A percentile compares a stretch with the other conserved stretches of the same genome.
phyloP scores from a whole-genome alignment of 1,140 invertebrate species.

The Drosophila arawakana region DNA sequence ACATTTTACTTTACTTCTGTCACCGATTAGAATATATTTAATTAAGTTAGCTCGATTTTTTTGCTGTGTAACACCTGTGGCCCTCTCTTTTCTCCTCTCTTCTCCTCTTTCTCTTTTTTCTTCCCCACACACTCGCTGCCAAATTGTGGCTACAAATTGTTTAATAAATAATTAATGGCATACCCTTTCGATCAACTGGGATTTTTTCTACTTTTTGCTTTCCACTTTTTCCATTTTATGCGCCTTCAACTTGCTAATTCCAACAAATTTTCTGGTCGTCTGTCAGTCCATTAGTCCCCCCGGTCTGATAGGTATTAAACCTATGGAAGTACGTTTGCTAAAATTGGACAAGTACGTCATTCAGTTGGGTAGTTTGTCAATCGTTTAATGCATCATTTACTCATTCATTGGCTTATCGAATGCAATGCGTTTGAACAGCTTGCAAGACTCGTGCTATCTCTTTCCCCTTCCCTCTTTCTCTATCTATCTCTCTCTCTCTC shows the following conservation, averaged over 20 bases:
- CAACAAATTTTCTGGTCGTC: conserved; percentile 39
- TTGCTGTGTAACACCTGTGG: no score
- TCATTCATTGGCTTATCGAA: conserved; percentile 15
- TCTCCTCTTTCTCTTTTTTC: not conserved
- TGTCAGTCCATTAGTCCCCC: no score
- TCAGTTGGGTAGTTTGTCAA: not conserved
- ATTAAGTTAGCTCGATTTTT: no score
- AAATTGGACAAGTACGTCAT: conserved; percentile 20
- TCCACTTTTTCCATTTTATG: conserved; percentile 1
- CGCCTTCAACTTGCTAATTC: conserved; percentile 33
- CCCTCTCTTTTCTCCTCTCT: not conserved
- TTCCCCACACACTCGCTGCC: not conserved
- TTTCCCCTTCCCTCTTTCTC: not conserved
- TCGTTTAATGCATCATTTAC: conserved; percentile 3
- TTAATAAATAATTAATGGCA: conserved; percentile 31
- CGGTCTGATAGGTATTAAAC: not conserved
- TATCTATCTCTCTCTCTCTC: not conserved
- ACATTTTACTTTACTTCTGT: no score
- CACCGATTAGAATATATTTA: no score
- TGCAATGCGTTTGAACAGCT: conserved; percentile 15
- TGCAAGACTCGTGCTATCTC: not conserved
- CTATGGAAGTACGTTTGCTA: not conserved
- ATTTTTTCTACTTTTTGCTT: not conserved
- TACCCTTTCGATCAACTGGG: not conserved
- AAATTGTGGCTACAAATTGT: conserved; percentile 8